Evolutionary conservation across 2,113 vertebrate species (phyloP), one percentile per base, ranked within the genome.

Genomic region (Daphoenositta chrysoptera): DNA sequence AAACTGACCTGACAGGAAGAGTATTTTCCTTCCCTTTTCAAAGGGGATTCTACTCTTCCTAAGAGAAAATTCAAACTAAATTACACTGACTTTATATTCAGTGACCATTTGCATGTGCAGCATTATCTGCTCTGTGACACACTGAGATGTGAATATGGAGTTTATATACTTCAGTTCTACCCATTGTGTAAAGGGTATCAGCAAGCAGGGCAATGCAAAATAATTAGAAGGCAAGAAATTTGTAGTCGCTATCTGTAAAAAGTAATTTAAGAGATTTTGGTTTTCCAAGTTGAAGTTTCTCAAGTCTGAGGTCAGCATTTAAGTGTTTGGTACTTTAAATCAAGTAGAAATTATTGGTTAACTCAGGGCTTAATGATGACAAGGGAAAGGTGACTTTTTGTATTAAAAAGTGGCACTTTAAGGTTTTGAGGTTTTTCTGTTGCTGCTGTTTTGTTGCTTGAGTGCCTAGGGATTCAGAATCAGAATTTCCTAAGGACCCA

Each of bases 41-140:
- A 92, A 89, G 45, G 28, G 39, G 85, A 92, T 87, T 75, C 53
- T 90, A 44, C 31, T 89, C 95, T 85, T 86, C 94, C 24, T 48
- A 80, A 81, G 47, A 96, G 28, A 76, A 95, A 97, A 96, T 83
- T 68, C 63, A 60, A 84, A 83, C 77, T 92, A 27, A 87, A 70
- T 86, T 60, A 68, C 26, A 63, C 15, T 65, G 64, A 72, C 47
- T 78, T 91, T 54, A 39, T 26, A 51, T 66, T 42, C 58, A 72
- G 31, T 31, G 42, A 65, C 57, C 0, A 1, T 65, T 79, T 66
- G 39, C 18, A 33, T 14, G 19, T 0, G 0, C 37, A 65, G 61
- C 21, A 28, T 54, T 61, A 50, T 9, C 57, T 56, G 53, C 58
- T 31, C 44, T n/a, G 44, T 33, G 78, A 80, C 48, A 82, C 44